Conservation (phyloP, 2,888 invertebrate species). For the Drosophila vallismaia region DNA sequence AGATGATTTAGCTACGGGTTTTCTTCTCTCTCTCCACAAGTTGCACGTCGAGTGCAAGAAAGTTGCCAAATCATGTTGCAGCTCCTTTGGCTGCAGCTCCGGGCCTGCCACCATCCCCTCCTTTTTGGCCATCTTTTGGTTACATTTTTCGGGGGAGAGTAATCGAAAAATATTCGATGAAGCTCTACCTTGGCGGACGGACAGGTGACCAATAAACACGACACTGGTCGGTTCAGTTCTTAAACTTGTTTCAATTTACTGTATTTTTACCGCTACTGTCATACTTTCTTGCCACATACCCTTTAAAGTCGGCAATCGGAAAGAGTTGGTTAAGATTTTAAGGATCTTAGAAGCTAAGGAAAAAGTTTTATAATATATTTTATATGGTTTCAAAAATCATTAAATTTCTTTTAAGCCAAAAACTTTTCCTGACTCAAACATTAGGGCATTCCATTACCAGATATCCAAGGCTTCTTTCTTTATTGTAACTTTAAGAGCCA, state of each 20-base stretch:
- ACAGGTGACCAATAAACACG: constrained; percentile 68
- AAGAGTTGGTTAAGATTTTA: neutral
- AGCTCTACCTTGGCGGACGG: constrained; percentile 69
- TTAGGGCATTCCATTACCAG: neutral
- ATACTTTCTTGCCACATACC: constrained; percentile 13
- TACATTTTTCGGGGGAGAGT: constrained; percentile 46
- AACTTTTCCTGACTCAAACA: neutral
- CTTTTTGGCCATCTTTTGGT: neutral
- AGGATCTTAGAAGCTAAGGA: neutral
- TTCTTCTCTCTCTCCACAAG: constrained; percentile 38
- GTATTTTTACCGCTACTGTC: constrained; percentile 40
- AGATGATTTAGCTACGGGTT: constrained; percentile 72
- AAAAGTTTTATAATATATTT: too few relatives aligned
- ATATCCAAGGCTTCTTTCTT: neutral
- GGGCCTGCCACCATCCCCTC: constrained; percentile 2
- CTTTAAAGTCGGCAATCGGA: neutral
- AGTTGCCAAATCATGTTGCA: constrained; percentile 75
- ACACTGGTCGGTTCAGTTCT: constrained; percentile 66
- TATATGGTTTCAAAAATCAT: too few relatives aligned
- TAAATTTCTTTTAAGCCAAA: neutral
- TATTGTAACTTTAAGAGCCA: neutral
- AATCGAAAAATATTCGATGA: constrained; percentile 54
- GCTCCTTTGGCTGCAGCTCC: constrained; percentile 46
- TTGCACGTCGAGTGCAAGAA: constrained; percentile 58
- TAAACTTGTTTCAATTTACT: constrained; percentile 71